Base-by-base conservation (phyloP, 1,140 invertebrate genomes). In the Trachymyrmex cornetzi region DNA sequence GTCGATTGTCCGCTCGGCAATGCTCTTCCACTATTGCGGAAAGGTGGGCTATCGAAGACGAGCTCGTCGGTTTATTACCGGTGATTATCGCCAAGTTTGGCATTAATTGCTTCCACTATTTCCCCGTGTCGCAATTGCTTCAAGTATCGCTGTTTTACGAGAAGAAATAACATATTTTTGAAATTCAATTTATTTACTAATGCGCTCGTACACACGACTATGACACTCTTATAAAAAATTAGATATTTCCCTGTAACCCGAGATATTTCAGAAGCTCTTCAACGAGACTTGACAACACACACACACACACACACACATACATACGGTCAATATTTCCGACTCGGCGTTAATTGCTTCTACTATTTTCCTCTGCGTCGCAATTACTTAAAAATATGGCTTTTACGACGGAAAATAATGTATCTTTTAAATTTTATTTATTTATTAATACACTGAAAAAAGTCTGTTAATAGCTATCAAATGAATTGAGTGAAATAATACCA, bases 271-370 rank as follows among this genome's bases (percentile, higher is more conserved):
- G 7, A 61, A 14, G 63, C 14, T n/a, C 53, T 22, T 69, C 16
- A 75, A 16, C 55, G 55, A 50, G 55, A 61, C 19, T 74, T 48
- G 53, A 27, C 34, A 55, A 75, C 38, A 3, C 44, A 69, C 19
- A 7, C 48, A 55, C 44, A 34, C 30, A 34, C 30, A 34, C 30
- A 34, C 30, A 5, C 30, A 30, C 4, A 30, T 4, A 30, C 0
- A 34, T 5, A 34, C 30, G 88, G 30, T 87, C 84, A 85, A 89
- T 89, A 69, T 86, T 30, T 44, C 27, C 48, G 44, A 55, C 59
- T 77, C 34, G 53, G 30, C 48, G 3, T 44, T 44, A 44, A 44
- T 44, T 44, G 38, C 30, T 72, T n/a, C 3, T 27, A 38, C 34
- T 27, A 12, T 38, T n/a, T 71, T 4, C 16, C 24, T 19, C 22